These are phyloP conservation scores for Reinhardtius hippoglossoides DNA, from an alignment of 2,113 vertebrate species.

Conservation along the genomic window DNA sequence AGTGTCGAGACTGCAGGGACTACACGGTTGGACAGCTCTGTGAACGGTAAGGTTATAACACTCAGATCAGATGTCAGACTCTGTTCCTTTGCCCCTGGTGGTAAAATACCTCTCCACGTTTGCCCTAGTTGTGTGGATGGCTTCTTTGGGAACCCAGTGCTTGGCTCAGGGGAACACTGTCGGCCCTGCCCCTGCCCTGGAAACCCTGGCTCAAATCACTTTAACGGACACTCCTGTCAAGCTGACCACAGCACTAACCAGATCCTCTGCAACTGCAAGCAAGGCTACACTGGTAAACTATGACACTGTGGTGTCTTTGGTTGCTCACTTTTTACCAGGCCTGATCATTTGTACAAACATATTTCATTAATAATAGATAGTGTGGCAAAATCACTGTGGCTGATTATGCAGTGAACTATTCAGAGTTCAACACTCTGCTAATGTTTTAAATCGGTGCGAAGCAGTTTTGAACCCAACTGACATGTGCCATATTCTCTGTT, in stretches of 20 bases:
- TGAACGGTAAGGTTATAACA: constrained; percentile 80
- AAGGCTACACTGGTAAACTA: constrained; percentile 85
- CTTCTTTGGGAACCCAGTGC: constrained; percentile 87
- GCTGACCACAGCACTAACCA: constrained; percentile 78
- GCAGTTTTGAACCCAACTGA: neutral
- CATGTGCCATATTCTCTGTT: neutral
- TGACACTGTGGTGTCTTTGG: neutral
- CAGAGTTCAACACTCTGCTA: neutral
- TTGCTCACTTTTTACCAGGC: neutral
- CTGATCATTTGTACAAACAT: neutral
- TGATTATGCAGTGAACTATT: neutral
- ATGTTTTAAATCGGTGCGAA: no score
- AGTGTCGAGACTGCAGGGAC: constrained; percentile 80
- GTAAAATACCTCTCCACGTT: neutral
- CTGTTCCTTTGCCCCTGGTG: neutral
- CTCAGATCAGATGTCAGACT: neutral
- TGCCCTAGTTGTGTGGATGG: constrained; percentile 83
- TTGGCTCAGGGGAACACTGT: constrained; percentile 89
- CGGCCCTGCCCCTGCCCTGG: constrained; percentile 88
- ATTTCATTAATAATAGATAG: no score
- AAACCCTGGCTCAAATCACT: constrained; percentile 83
- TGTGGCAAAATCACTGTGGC: neutral
- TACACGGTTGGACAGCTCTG: constrained; percentile 79
- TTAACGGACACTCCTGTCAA: constrained; percentile 83
- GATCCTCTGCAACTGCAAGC: constrained; percentile 86